Conservation (phyloP, 2,797 vertebrate genomes). For the Eutrigla gurnardus region DNA sequence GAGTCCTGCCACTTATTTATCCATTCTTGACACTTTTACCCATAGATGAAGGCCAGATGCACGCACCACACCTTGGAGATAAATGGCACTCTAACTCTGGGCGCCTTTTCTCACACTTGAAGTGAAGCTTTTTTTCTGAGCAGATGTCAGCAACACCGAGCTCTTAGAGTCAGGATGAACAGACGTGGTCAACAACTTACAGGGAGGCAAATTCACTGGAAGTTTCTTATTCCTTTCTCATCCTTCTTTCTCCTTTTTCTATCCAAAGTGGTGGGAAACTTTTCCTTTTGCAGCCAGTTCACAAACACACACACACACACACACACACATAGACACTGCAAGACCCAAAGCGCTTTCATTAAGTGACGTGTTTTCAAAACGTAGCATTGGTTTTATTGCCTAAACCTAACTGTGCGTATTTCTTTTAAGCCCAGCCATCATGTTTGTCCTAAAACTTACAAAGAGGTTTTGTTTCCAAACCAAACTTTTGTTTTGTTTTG, state of each 20-base stretch:
- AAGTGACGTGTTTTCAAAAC: too few relatives aligned
- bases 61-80: slow-evolving; percentile 45
- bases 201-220: not conserved
- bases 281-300: not conserved
- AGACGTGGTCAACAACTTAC: not conserved
- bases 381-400: too few relatives aligned
- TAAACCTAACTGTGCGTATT: too few relatives aligned
- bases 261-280: not conserved
- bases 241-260: not conserved
- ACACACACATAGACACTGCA: too few relatives aligned
- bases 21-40: slow-evolving; percentile 62
- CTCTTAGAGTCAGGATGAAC: slow-evolving; percentile 42
- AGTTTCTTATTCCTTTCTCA: slow-evolving; percentile 4
- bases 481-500: too few relatives aligned
- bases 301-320: not conserved
- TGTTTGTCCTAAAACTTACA: too few relatives aligned
- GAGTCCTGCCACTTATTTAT: slow-evolving; percentile 72
- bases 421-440: too few relatives aligned
- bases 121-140: slow-evolving; percentile 42
- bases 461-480: too few relatives aligned
- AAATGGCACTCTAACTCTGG: slow-evolving; percentile 32
- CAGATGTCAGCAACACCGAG: slow-evolving; percentile 21
- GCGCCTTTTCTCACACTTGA: slow-evolving; percentile 39
- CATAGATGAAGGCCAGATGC: slow-evolving; percentile 52
- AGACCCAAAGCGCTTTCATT: too few relatives aligned